A percentile compares a stretch with the other conserved stretches of the same genome.
phyloP scores from a whole-genome alignment of 1,140 invertebrate species.

The Brachystomella parvula region DNA sequence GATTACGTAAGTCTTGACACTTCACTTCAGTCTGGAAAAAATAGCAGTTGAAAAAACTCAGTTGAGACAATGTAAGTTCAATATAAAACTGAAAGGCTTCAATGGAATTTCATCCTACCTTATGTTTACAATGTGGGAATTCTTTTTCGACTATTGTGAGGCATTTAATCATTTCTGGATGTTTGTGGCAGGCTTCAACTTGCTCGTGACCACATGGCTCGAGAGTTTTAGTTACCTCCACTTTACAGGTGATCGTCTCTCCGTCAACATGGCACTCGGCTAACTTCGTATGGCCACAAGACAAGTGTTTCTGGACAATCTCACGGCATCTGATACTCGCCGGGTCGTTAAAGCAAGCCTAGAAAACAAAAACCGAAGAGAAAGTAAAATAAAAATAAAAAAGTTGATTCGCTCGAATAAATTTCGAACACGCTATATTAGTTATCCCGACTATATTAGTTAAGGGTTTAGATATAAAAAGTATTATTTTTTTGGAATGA shows the following conservation, averaged over 20 bases:
- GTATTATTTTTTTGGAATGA: too few relatives aligned
- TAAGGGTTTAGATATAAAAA: too few relatives aligned
- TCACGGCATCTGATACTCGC: conserved; percentile 18
- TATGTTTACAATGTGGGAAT: conserved; percentile 30
- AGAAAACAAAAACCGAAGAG: too few relatives aligned
- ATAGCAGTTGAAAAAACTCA: background rate
- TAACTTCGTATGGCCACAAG: conserved; percentile 22
- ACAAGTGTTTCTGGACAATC: conserved; percentile 22
- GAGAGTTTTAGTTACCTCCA: conserved; percentile 14
- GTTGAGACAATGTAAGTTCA: background rate
- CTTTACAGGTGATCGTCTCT: conserved; percentile 21
- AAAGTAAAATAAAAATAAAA: too few relatives aligned
- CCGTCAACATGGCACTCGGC: conserved; percentile 28
- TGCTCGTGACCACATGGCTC: conserved; percentile 30
- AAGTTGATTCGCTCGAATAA: too few relatives aligned
- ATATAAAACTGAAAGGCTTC: too few relatives aligned
- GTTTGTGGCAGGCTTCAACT: conserved; percentile 5
- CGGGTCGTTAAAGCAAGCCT: conserved; percentile 21
- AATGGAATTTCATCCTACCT: conserved; percentile 20
- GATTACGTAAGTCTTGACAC: conserved; percentile 15
- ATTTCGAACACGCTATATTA: too few relatives aligned
- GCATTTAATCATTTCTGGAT: conserved; percentile 26
- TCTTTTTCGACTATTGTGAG: conserved; percentile 14
- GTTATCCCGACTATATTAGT: too few relatives aligned
- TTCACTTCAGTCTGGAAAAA: conserved; percentile 15